These are phyloP conservation scores for Acomys russatus DNA, from an alignment of 2,797 vertebrate genomes.

Conservation along the genomic window DNA sequence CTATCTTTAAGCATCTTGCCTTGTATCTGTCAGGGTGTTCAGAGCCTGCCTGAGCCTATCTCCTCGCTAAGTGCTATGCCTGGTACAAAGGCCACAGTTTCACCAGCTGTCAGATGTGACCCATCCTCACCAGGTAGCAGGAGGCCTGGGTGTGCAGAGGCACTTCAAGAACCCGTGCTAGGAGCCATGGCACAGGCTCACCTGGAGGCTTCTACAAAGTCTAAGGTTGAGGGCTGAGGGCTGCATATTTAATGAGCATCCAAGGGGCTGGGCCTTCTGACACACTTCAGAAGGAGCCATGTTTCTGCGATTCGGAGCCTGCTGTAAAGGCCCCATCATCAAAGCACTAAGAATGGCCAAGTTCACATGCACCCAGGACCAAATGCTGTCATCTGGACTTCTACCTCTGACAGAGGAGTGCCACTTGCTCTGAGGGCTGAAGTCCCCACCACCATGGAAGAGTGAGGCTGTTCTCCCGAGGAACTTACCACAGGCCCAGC, in stretches of 20 bases:
- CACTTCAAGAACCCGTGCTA: rapidly evolving
- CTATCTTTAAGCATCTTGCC: neutral
- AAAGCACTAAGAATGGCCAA: rapidly evolving
- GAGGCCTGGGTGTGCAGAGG: neutral
- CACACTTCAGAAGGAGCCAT: neutral
- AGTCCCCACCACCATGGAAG: rapidly evolving
- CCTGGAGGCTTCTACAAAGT: neutral
- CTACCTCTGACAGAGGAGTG: neutral
- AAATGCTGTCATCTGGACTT: rapidly evolving
- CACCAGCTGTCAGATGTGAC: neutral
- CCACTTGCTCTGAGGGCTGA: neutral
- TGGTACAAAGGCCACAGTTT: neutral
- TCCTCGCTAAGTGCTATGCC: neutral
- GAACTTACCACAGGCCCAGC: neutral
- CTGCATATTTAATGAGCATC: neutral
- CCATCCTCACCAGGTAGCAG: rapidly evolving
- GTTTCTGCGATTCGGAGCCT: neutral
- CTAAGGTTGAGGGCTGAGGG: neutral
- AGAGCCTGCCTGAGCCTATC: neutral
- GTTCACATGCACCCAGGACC: neutral
- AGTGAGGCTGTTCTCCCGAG: neutral
- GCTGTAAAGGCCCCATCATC: neutral
- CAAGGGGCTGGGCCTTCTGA: neutral
- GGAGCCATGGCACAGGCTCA: neutral
- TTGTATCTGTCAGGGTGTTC: neutral